Evolutionary conservation across 2,888 invertebrate genomes (phyloP).

Genomic region (Podabrus alpinus): DNA sequence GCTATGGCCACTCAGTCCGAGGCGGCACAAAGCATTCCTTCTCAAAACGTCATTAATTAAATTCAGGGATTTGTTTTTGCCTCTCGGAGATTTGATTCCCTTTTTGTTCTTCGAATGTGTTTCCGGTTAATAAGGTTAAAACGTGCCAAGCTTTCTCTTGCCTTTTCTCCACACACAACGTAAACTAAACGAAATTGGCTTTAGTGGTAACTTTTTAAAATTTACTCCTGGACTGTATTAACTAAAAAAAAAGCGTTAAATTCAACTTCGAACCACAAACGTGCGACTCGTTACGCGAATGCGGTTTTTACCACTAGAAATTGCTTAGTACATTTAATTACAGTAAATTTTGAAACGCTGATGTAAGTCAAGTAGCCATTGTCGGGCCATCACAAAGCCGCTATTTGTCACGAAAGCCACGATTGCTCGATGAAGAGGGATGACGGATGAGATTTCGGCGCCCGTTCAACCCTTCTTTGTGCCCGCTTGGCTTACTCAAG

Average conservation of each 20-base stretch:
- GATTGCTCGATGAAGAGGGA: slow-evolving; percentile 48
- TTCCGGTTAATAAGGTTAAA: slow-evolving; percentile 51
- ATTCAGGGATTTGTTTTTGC: slow-evolving; percentile 56
- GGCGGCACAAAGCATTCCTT: slow-evolving; percentile 54
- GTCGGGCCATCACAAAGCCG: slow-evolving; percentile 49
- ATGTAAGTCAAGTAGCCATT: slow-evolving; percentile 51
- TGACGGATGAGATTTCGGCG: slow-evolving; percentile 47
- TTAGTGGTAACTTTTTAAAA: background rate
- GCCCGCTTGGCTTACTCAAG: slow-evolving; percentile 26
- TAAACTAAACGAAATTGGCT: background rate
- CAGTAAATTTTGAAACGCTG: slow-evolving; percentile 37
- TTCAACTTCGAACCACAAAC: background rate
- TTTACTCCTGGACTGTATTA: background rate
- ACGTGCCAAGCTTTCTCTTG: slow-evolving; percentile 35
- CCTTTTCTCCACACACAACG: background rate
- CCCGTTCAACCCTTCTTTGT: slow-evolving; percentile 35
- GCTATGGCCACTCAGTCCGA: slow-evolving; percentile 34
- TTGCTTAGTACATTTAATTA: slow-evolving; percentile 43
- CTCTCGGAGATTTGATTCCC: slow-evolving; percentile 51
- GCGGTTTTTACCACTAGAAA: slow-evolving; percentile 7
- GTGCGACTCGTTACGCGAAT: background rate
- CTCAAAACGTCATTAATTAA: slow-evolving; percentile 57
- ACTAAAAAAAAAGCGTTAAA: background rate
- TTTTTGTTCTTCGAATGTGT: slow-evolving; percentile 48
- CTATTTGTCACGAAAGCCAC: slow-evolving; percentile 52